Evolutionary conservation across 2,113 vertebrate species (phyloP).

Genomic region (Platichthys flesus): DNA sequence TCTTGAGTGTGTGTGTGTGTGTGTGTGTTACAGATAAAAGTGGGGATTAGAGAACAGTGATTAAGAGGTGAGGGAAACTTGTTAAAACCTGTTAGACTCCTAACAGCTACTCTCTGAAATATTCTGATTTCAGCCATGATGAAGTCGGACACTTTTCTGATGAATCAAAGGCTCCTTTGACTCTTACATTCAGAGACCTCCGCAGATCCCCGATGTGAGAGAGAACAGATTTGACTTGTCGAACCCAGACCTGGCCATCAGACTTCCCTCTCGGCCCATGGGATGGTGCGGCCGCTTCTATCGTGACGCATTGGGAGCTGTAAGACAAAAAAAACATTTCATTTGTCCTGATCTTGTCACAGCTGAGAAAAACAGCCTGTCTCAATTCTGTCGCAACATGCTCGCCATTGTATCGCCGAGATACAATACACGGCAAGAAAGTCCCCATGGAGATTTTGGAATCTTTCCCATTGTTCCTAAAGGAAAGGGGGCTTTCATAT

Average conservation of each 20-base stretch:
- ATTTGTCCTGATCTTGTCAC: conserved; percentile 36
- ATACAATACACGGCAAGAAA: conserved; percentile 40
- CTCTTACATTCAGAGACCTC: neutral
- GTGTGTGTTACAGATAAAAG: conserved; percentile 18
- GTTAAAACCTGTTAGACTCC: conserved; percentile 2
- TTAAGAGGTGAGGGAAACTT: conserved; percentile 20
- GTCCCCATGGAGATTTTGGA: conserved; percentile 75
- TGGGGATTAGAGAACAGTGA: conserved; percentile 9
- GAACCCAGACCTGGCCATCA: conserved; percentile 10
- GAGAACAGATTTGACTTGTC: conserved; percentile 7
- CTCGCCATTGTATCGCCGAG: conserved; percentile 58
- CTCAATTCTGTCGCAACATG: conserved; percentile 65
- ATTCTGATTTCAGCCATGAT: conserved; percentile 25
- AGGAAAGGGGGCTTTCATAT: conserved; percentile 78
- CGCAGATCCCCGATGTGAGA: neutral
- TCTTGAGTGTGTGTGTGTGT: conserved; percentile 20
- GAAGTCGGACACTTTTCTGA: conserved; percentile 13
- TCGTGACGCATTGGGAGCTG: neutral
- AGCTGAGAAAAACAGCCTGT: conserved; percentile 57
- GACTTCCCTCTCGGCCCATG: conserved; percentile 6
- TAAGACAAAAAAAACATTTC: conserved; percentile 17
- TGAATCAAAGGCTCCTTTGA: conserved; percentile 20
- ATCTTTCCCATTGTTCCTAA: conserved; percentile 78
- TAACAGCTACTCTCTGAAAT: conserved; percentile 35
- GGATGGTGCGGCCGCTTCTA: conserved; percentile 36